Conservation (phyloP, 1,140 invertebrate species). For the Ooceraea biroi region DNA sequence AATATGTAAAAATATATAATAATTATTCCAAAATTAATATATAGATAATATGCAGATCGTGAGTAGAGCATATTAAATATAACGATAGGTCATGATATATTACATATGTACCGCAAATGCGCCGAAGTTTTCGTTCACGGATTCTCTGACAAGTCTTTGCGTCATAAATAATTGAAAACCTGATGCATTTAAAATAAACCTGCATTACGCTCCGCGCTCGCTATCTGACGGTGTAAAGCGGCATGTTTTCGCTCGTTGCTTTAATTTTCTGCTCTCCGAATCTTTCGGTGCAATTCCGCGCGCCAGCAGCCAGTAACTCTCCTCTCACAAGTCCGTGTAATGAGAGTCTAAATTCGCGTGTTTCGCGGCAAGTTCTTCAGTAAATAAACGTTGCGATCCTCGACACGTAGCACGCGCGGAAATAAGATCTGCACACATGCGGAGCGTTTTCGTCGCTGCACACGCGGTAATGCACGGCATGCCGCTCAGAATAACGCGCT, state of each 20-base stretch:
- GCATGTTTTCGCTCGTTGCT: not conserved
- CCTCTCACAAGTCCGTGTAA: conserved; percentile 33
- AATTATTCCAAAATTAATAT: too few species aligned
- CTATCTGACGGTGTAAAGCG: not conserved
- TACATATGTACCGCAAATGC: too few species aligned
- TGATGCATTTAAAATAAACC: not conserved
- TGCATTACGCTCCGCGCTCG: not conserved
- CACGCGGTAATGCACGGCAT: conserved; percentile 20
- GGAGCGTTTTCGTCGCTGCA: conserved; percentile 5
- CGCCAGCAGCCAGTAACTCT: conserved; percentile 20
- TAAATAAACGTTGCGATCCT: conserved; percentile 32
- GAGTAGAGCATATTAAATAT: too few species aligned
- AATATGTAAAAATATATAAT: too few species aligned
- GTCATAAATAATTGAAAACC: not conserved
- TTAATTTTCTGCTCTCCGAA: conserved; percentile 41
- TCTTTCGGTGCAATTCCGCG: conserved; percentile 8
- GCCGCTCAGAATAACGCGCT: conserved; percentile 7
- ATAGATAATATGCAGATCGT: too few species aligned
- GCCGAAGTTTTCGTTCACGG: too few species aligned
- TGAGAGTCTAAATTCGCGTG: conserved; percentile 46
- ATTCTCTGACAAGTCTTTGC: not conserved
- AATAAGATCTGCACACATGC: conserved; percentile 20
- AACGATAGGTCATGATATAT: too few species aligned
- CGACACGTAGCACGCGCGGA: conserved; percentile 8
- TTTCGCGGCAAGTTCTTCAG: conserved; percentile 3